Percentiles rank a stretch among this genome's conserved stretches.
Evolutionary conservation across 2,888 invertebrate species (phyloP).

Genomic region (Cylindroiulus punctatus): DNA sequence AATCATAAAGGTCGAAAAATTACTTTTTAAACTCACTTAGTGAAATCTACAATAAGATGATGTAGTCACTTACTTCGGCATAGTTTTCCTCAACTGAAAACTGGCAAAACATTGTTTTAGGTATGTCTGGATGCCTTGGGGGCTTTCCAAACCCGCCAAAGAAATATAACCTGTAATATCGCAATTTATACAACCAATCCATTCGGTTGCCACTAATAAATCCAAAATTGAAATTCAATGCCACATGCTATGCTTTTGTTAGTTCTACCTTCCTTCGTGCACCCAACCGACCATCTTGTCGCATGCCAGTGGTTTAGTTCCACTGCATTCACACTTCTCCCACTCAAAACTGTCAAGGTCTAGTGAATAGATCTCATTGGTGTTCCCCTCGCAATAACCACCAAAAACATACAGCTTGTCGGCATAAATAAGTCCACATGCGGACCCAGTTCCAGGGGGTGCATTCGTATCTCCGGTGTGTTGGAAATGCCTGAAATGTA

Average conservation of each 20-base stretch:
- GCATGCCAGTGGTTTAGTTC: slow-evolving; percentile 59
- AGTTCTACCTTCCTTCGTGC: slow-evolving; percentile 59
- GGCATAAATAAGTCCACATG: slow-evolving; percentile 62
- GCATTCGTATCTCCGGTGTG: slow-evolving; percentile 58
- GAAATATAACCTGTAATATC: slow-evolving; percentile 61
- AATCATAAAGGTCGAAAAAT: too few species aligned
- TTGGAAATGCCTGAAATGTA: slow-evolving; percentile 36
- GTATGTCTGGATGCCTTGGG: slow-evolving; percentile 49
- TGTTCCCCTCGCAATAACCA: slow-evolving; percentile 61
- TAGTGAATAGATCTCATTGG: slow-evolving; percentile 62
- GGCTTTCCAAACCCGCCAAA: slow-evolving; percentile 64
- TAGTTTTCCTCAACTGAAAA: background rate
- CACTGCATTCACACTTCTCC: slow-evolving; percentile 60
- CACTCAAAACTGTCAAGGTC: slow-evolving; percentile 62
- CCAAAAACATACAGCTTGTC: slow-evolving; percentile 64
- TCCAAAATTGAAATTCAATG: too few species aligned
- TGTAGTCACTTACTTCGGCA: background rate
- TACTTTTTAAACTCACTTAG: background rate
- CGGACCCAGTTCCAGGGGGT: slow-evolving; percentile 64
- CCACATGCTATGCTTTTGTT: background rate
- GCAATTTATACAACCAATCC: slow-evolving; percentile 36
- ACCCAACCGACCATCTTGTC: slow-evolving; percentile 61
- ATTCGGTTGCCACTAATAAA: too few species aligned
- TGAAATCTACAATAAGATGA: background rate
- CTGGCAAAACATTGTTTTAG: background rate